Evolutionary conservation across 2,888 invertebrate genomes (phyloP), one percentile per base, ranked within the genome.

Genomic region (Dasysyrphus tricinctus): DNA sequence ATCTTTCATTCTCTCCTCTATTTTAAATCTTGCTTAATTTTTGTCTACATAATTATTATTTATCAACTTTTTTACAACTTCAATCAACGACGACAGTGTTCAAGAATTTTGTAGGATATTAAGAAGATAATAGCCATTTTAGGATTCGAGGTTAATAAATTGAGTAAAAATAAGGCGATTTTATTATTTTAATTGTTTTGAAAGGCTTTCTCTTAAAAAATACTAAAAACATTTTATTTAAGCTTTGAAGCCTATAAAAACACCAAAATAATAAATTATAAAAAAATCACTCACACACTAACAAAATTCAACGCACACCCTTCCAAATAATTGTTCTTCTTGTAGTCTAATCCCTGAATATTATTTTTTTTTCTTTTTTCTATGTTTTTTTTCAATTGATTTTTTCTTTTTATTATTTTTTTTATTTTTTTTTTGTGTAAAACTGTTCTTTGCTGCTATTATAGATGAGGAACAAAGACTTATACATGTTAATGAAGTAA

Each of bases 401-500:
- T 74, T 67, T 42, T 70, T 39, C 6, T 80, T 65, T 56, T 49
- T 6, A 44, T 69, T 34, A 24, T 49, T 69, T 44, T 61, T 49
- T 47, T 14, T 47, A 44, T 51, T 49, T 74, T 70, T 70, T 78
- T 56, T 82, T 86, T 65, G 70, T 75, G 86, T 82, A 82, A 86
- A 86, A 78, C 74, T 78, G 57, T 86, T 86, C 77, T 80, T 69
- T 83, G 83, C 82, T 65, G 83, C 82, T 76, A 83, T 85, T 89
- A 84, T 88, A 89, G 90, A 90, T 89, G 89, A 89, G 88, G 89
- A 90, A 86, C 89, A 89, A 88, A 89, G 88, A 88, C 89, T 89
- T 88, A 88, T 89, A 81, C 88, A 89, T 88, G 88, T 88, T 80
- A 89, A 88, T 85, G 89, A 88, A 88, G 87, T 88, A 37, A 88